Conservation (phyloP, 1,140 invertebrate genomes). For the Anoplophora glabripennis region DNA sequence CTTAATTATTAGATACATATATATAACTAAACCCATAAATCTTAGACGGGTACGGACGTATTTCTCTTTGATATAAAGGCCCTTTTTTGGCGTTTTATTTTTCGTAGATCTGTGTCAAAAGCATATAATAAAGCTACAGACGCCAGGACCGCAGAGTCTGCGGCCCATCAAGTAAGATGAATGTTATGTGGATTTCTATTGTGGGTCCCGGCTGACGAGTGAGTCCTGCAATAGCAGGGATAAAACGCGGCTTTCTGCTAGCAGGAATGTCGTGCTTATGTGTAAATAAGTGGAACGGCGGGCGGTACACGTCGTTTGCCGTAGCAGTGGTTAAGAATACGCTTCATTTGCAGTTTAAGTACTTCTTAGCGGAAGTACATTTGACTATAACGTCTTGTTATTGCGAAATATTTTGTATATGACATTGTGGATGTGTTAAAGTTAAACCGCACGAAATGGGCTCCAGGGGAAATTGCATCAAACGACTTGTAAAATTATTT, state of each 20-base stretch:
- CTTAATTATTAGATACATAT: not conserved
- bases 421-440: too few species aligned
- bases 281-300: too few species aligned
- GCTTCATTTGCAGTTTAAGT: too few species aligned
- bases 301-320: too few species aligned
- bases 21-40: not conserved
- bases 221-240: not conserved
- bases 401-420: too few species aligned
- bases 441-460: too few species aligned
- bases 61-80: constrained; percentile 13
- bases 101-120: constrained; percentile 17
- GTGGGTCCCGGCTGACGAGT: constrained; percentile 10
- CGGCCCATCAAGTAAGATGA: constrained; percentile 25
- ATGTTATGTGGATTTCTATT: constrained; percentile 24
- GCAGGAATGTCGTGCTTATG: too few species aligned
- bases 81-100: constrained; percentile 20
- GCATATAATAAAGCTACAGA: constrained; percentile 25
- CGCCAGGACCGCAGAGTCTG: constrained; percentile 9
- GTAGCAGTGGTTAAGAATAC: too few species aligned
- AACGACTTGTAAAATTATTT: constrained; percentile 12
- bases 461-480: constrained; percentile 18
- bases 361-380: too few species aligned
- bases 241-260: too few species aligned
- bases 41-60: not conserved
- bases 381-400: too few species aligned